These are phyloP conservation scores for Macrosiphum euphorbiae DNA, from an alignment of 2,888 invertebrate species.

Conservation along the genomic window DNA sequence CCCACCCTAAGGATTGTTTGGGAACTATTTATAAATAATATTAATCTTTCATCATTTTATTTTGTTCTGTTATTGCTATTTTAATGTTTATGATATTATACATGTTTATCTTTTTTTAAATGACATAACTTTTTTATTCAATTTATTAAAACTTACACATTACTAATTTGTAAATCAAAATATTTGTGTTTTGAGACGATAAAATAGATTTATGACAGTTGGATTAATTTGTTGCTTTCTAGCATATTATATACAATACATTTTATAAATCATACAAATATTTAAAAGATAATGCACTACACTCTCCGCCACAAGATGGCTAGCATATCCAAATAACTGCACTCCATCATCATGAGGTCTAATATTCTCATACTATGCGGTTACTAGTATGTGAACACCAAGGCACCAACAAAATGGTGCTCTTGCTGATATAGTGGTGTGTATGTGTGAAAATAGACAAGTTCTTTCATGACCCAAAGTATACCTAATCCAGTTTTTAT, in stretches of 20 bases:
- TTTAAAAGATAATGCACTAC: not conserved
- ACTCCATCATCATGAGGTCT: too few relatives aligned
- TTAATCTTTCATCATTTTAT: not conserved
- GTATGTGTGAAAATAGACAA: too few relatives aligned
- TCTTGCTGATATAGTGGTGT: too few relatives aligned
- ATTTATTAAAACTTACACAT: constrained; percentile 16
- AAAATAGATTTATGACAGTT: constrained; percentile 3
- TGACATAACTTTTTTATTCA: not conserved
- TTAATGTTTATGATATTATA: not conserved
- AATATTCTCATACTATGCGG: too few relatives aligned
- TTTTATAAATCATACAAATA: not conserved
- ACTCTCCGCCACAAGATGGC: too few relatives aligned
- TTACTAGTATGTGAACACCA: too few relatives aligned
- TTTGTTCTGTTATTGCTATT: constrained; percentile 17
- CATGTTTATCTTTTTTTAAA: not conserved
- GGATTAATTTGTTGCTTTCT: not conserved
- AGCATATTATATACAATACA: not conserved
- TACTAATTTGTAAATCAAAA: not conserved
- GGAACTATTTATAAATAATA: not conserved
- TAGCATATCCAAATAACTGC: too few relatives aligned
- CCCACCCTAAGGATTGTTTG: not conserved
- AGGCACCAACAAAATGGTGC: too few relatives aligned
- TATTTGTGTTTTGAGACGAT: not conserved
- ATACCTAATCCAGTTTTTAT: not conserved
- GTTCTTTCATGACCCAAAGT: too few relatives aligned